Base-by-base conservation (phyloP, 2,888 invertebrate species). In the Apamea sordens region DNA sequence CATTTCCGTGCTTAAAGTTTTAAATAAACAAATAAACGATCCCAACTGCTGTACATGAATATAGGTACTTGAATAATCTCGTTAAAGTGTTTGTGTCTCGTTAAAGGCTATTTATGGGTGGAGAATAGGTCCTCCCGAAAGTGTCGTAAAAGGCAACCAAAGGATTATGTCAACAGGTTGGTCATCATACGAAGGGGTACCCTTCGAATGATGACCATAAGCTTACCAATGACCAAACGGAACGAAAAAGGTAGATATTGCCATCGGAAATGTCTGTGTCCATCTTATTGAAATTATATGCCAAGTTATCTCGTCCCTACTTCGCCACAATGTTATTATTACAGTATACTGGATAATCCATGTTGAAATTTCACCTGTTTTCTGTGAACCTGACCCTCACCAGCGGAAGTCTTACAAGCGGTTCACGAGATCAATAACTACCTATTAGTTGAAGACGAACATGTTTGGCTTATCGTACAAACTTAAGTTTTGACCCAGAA, bases 161-260 rank as follows among this genome's bases (percentile, higher is more conserved):
- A 47, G 61, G 53, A 61, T 68, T 76, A 41, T n/a, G 61, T 68
- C 83, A 80, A 80, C 80, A 68, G 83, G 83, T 80, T 47, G 68
- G 10, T 68, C 61, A 77, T 18, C 32, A 56, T 61, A 24, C 64
- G 21, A 50, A 50, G 41, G 64, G 61, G 28, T 32, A 24, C 32
- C n/a, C n/a, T n/a, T n/a, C n/a, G n/a, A n/a, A n/a, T n/a, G n/a
- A n/a, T n/a, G n/a, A n/a, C n/a, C n/a, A n/a, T n/a, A n/a, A n/a
- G n/a, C n/a, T n/a, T n/a, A n/a, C n/a, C n/a, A n/a, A n/a, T n/a
- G n/a, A n/a, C n/a, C 28, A 80, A 73, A 28, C 5, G 53, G 44
- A 64, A 69, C 6, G 63, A 18, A 72, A 67, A 67, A 13, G 28
- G 24, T 28, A 50, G n/a, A 18, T 32, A 44, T 74, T 74, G 21